Evolutionary conservation across 92 coral and sea anemone genomes (phyloP).

Genomic region (Epizoanthus stellaris): DNA sequence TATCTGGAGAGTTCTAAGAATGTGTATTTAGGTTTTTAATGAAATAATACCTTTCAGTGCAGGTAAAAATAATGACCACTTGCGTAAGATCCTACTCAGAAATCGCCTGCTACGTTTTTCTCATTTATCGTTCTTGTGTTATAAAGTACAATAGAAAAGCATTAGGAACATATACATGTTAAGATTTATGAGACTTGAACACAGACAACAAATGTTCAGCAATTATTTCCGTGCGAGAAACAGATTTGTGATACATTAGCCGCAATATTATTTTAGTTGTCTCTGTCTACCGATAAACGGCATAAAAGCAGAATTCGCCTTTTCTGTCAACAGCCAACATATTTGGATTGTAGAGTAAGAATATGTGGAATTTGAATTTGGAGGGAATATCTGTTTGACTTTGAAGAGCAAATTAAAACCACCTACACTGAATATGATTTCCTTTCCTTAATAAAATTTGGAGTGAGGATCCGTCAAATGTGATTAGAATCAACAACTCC

Average conservation of each 20-base stretch:
- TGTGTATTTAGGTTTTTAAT: not conserved
- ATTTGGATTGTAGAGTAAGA: no score
- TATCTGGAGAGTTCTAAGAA: not conserved
- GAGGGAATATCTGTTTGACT: not conserved
- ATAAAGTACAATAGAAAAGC: not conserved
- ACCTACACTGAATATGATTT: not conserved
- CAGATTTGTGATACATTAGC: not conserved
- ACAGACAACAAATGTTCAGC: not conserved
- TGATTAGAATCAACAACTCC: constrained; percentile 17
- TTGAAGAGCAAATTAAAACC: constrained; percentile 9
- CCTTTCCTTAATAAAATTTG: not conserved
- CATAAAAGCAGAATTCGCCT: not conserved
- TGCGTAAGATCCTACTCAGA: no score
- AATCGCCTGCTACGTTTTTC: not conserved
- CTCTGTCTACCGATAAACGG: not conserved
- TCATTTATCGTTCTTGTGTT: not conserved
- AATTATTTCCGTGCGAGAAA: not conserved
- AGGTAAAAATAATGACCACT: no score
- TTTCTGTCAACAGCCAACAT: no score
- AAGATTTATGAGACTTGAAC: not conserved
- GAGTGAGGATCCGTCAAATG: not conserved
- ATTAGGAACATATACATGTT: not conserved
- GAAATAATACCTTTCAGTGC: no score
- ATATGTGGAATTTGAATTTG: not conserved
- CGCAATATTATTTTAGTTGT: not conserved